Evolutionary conservation across 1,140 invertebrate species (phyloP), one percentile per base, ranked within the genome.

Genomic region (Drosophila yakuba): DNA sequence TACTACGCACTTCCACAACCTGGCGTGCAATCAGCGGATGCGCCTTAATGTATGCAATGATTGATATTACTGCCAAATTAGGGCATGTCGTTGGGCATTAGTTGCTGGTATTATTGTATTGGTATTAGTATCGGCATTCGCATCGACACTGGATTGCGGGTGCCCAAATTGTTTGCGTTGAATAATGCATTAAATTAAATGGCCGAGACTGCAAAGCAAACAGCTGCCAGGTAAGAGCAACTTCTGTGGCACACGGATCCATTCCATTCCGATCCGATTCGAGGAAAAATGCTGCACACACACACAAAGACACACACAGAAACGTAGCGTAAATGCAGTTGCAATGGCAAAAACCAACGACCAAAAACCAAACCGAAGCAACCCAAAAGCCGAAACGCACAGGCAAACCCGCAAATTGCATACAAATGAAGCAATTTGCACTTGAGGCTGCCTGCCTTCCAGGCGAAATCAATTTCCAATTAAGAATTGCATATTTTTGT

Each of bases 361-460:
- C 47, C 73, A 56, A 47, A 57, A 60, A 57, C 50, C 68, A 44
- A 68, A 55, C 77, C 64, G 71, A 55, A 57, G 28, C 61, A 44
- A 54, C 59, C 51, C 56, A 48, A 66, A 63, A 47, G 73, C 60
- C 52, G 72, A 74, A 75, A 76, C 54, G 62, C 45, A 72, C 76
- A 55, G 64, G 41, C 59, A 59, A 52, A 63, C 38, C 56, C 64
- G 58, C 66, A 80, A 80, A 84, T 85, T 76, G 81, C 77, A 80
- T 77, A 74, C 81, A 84, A 86, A 86, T 78, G 59, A 74, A 84
- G 73, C 78, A 81, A 81, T 86, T 86, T 77, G 63, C 78, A 80
- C 80, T 80, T 83, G 60, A 80, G 57, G 52, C 66, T 58, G 17
- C 15, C 45, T 28, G 50, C 64, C 68, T 72, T 51, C 43, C 48